Evolutionary conservation across 1,140 invertebrate species (phyloP).

Genomic region (Forficula auricularia): DNA sequence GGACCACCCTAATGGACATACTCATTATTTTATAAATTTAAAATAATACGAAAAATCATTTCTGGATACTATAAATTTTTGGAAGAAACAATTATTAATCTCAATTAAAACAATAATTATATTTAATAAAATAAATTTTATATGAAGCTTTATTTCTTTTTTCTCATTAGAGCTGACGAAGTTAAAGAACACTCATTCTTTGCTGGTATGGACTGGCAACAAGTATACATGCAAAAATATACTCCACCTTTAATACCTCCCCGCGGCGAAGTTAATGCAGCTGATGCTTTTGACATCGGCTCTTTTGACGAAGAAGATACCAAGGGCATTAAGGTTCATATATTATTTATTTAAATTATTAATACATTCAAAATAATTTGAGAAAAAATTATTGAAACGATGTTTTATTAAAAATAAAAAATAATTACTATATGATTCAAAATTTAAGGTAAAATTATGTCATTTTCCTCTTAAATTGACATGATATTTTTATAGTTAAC

Average conservation of each 20-base stretch:
- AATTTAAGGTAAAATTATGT: no score
- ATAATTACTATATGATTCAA: neutral
- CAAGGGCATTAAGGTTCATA: slow-evolving; percentile 82
- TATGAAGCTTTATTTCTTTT: slow-evolving; percentile 1
- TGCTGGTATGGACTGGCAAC: slow-evolving; percentile 94
- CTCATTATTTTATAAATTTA: no score
- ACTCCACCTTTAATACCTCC: slow-evolving; percentile 95
- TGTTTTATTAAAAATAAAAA: neutral
- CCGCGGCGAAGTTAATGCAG: slow-evolving; percentile 96
- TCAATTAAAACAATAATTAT: no score
- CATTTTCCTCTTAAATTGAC: no score
- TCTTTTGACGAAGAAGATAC: slow-evolving; percentile 99
- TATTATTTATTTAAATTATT: neutral
- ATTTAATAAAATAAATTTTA: no score
- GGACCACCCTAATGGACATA: no score
- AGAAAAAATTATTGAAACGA: neutral
- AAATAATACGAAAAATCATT: no score
- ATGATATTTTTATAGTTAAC: slow-evolving; percentile 45
- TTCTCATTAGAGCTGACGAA: slow-evolving; percentile 64
- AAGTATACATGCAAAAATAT: slow-evolving; percentile 95
- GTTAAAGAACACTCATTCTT: slow-evolving; percentile 97
- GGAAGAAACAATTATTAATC: no score
- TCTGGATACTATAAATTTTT: no score
- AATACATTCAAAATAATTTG: neutral
- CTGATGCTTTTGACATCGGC: slow-evolving; percentile 99